Evolutionary conservation across 1,140 invertebrate species (phyloP), one percentile per base, ranked within the genome.

Genomic region (Harlomillsia oculata): DNA sequence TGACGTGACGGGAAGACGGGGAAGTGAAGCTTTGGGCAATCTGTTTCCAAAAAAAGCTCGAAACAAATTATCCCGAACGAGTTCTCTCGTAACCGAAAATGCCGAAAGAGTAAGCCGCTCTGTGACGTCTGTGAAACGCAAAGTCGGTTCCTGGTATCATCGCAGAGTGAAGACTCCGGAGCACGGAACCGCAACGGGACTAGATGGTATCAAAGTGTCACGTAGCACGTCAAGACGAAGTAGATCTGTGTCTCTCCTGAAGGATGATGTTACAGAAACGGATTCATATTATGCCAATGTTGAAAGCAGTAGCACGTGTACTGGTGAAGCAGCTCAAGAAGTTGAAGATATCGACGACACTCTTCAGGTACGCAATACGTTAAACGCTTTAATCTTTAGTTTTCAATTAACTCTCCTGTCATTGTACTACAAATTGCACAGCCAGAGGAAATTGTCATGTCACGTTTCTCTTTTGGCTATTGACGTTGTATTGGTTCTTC

Each of bases 121-220:
- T 20, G 28, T 63, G 52, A 39, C 25, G 14, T 29, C 37, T 11
- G 21, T 63, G 26, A 48, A 44, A 32, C 23, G 40, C 16, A 62
- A 58, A 51, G 56, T 62, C 45, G 61, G 57, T 1, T 48, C 55
- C 9, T 63, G 61, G 61, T 61, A 61, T 37, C 48, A 43, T 14
- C 37, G 53, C n/a, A 28, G 59, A 16, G 59, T 61, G 26, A 61
- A 48, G 40, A 56, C 53, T 11, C 53, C 59, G n/a, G 54, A 56
- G 28, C 52, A 60, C n/a, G n/a, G 18, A 34, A 54, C 20, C n/a
- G 53, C 3, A 48, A 44, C 36, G 23, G 30, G 41, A 14, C 21
- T 44, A 2, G 53, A 56, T 29, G 18, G 23, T 13, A 9, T 56
- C 26, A 56, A 49, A 41, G 39, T 56, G 18, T 30, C 49, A 39